Evolutionary conservation across 2,888 invertebrate species (phyloP).

Genomic region (Meteorus colon): DNA sequence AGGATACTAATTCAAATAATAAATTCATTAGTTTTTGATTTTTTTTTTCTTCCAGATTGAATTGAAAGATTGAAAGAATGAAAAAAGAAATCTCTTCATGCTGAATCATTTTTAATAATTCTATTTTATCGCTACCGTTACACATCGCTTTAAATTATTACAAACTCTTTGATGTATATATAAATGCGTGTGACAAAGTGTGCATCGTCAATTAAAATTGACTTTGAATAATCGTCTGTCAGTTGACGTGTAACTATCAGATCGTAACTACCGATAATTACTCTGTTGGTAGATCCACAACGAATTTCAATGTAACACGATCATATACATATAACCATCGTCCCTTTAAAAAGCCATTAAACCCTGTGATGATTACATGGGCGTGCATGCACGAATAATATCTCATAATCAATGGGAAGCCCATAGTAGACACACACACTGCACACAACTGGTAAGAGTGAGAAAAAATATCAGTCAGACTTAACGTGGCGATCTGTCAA

Average conservation of each 20-base stretch:
- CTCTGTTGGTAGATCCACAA: slow-evolving; percentile 31
- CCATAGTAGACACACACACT: slow-evolving; percentile 54
- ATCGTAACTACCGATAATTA: slow-evolving; percentile 40
- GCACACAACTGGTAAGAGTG: slow-evolving; percentile 22
- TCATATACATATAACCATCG: slow-evolving; percentile 36
- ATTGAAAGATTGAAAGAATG: not conserved
- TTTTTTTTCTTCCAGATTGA: not conserved
- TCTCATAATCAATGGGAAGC: slow-evolving; percentile 71
- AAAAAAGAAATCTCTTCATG: not conserved
- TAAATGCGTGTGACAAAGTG: slow-evolving; percentile 30
- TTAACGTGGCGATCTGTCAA: slow-evolving; percentile 71
- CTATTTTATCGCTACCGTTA: not conserved
- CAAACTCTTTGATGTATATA: slow-evolving; percentile 29
- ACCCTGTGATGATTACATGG: slow-evolving; percentile 64
- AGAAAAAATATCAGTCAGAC: slow-evolving; percentile 69
- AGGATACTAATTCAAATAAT: too few relatives aligned
- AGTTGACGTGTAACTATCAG: slow-evolving; percentile 36
- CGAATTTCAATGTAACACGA: slow-evolving; percentile 43
- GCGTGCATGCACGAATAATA: slow-evolving; percentile 69
- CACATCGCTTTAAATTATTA: not conserved
- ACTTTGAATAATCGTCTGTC: slow-evolving; percentile 41
- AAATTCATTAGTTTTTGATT: too few relatives aligned
- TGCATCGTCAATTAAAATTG: slow-evolving; percentile 41
- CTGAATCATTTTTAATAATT: not conserved
- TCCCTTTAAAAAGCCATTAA: slow-evolving; percentile 71